Conservation (phyloP, 1,140 invertebrate species). For the Papilio dardanus region DNA sequence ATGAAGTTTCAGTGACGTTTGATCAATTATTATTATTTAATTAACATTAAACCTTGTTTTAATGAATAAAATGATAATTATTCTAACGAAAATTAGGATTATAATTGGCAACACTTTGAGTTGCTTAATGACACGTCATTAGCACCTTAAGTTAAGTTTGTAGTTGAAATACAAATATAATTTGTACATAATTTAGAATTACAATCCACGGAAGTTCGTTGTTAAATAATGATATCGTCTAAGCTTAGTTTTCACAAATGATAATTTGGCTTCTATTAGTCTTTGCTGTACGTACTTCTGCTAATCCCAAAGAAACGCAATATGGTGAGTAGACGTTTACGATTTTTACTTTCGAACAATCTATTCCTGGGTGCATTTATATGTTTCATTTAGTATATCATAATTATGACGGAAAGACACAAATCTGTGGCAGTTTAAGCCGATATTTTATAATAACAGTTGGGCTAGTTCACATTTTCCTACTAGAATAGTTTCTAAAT, state of each 20-base stretch:
- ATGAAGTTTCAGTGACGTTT: neutral
- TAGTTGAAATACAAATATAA: neutral
- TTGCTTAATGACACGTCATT: constrained; percentile 19
- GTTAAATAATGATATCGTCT: constrained; percentile 29
- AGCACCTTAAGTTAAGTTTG: neutral
- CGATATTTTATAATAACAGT: too few relatives aligned
- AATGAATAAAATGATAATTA: constrained; percentile 4
- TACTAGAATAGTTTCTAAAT: too few relatives aligned
- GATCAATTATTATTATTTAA: neutral
- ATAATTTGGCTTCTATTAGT: constrained; percentile 30
- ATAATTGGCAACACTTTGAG: neutral
- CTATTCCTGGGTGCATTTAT: neutral
- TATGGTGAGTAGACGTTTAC: constrained; percentile 46
- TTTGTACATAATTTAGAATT: neutral
- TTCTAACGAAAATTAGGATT: neutral
- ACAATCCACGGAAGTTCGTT: neutral
- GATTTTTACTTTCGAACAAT: neutral
- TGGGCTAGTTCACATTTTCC: too few relatives aligned
- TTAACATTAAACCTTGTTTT: neutral
- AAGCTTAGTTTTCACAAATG: constrained; percentile 33
- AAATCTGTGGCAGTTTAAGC: too few relatives aligned
- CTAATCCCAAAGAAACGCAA: constrained; percentile 35
- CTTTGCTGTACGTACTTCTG: constrained; percentile 10
- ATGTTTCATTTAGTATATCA: too few relatives aligned
- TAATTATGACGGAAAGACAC: too few relatives aligned